Percentiles rank a stretch among this genome's conserved stretches.
Evolutionary conservation across 1,140 invertebrate species (phyloP).

Genomic region (Heliothis subflexa): DNA sequence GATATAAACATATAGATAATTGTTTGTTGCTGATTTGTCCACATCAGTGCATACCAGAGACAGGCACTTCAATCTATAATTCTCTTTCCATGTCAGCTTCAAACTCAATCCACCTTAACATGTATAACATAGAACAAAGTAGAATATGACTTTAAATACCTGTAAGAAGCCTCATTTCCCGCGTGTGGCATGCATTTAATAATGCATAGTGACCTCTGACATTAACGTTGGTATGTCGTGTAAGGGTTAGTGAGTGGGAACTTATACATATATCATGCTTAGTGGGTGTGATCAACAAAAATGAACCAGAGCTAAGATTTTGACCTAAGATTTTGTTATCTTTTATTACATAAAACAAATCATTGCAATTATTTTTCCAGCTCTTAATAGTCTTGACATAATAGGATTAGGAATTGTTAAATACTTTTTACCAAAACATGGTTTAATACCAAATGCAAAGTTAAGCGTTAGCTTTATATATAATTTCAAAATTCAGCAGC

Average conservation of each 20-base stretch:
- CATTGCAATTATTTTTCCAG: no score
- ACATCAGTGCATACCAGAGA: no score
- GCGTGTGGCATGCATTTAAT: slow-evolving; percentile 2
- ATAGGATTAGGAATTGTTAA: no score
- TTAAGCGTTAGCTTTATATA: not conserved
- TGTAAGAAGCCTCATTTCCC: not conserved
- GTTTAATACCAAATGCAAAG: not conserved
- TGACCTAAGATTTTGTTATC: no score
- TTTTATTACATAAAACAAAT: no score
- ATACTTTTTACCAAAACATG: no score
- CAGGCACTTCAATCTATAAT: no score
- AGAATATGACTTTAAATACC: not conserved
- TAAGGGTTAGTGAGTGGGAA: not conserved
- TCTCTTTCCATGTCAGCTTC: not conserved
- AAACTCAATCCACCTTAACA: not conserved
- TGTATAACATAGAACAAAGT: not conserved
- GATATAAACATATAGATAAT: no score
- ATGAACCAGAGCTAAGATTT: no score
- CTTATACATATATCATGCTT: not conserved
- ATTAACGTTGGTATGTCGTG: not conserved
- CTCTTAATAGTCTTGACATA: no score
- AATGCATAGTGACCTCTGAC: not conserved
- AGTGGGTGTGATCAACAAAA: no score
- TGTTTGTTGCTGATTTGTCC: no score
- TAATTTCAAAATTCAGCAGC: not conserved